Evolutionary conservation across 2,888 invertebrate genomes (phyloP).

Genomic region (Capitulum mitella): DNA sequence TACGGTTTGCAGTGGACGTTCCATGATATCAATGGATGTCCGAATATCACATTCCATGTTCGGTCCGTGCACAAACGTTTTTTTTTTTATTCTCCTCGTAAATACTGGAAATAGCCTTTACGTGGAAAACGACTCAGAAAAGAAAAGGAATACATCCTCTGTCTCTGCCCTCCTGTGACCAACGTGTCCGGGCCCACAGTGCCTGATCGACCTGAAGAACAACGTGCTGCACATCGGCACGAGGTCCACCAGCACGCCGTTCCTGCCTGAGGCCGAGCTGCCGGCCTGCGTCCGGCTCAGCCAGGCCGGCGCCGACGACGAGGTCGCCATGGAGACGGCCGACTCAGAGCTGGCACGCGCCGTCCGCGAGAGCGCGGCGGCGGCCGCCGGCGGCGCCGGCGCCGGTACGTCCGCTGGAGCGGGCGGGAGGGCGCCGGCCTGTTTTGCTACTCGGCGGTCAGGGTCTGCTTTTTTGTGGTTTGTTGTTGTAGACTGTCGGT

Average conservation of each 20-base stretch:
- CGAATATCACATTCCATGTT: neutral
- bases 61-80: neutral
- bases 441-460: too few species aligned
- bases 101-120: neutral
- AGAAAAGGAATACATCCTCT: neutral
- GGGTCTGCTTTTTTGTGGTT: too few species aligned
- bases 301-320: constrained; percentile 39
- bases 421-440: too few species aligned
- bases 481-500: too few species aligned
- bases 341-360: neutral
- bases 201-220: constrained; percentile 80
- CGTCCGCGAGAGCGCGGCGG: neutral
- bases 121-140: too few species aligned
- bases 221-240: constrained; percentile 88
- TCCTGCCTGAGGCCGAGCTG: constrained; percentile 69
- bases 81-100: neutral
- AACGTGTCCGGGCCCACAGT: constrained; percentile 48
- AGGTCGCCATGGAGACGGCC: neutral
- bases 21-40: neutral
- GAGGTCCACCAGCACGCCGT: constrained; percentile 82
- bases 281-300: constrained; percentile 75
- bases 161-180: neutral
- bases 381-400: neutral
- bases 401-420: too few species aligned
- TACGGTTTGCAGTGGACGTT: too few species aligned